A percentile compares a stretch with the other conserved stretches of the same genome.
Evolutionary conservation across 2,113 vertebrate species (phyloP).

Genomic region (Ciconia stormi): DNA sequence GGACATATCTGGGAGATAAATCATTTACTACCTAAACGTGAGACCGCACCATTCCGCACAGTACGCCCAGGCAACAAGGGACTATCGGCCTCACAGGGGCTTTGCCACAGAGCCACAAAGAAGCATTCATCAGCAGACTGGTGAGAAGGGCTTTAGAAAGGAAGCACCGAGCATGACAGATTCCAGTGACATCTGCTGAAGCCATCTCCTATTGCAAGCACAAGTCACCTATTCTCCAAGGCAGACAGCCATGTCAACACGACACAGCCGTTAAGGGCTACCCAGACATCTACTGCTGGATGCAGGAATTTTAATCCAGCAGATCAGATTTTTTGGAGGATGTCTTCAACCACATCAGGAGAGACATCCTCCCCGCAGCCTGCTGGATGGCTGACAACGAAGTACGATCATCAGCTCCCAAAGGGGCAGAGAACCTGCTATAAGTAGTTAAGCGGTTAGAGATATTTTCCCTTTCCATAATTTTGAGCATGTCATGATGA

Average conservation of each 20-base stretch:
- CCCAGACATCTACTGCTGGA: background rate
- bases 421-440: background rate
- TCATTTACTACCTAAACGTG: background rate
- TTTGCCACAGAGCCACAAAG: background rate
- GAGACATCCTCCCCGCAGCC: background rate
- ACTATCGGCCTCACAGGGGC: rapidly evolving
- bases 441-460: background rate
- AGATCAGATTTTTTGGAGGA: background rate
- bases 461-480: background rate
- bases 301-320: background rate
- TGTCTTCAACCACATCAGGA: background rate
- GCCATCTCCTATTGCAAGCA: background rate
- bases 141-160: background rate
- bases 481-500: background rate
- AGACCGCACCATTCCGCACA: background rate
- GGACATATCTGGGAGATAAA: background rate
- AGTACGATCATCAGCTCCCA: background rate
- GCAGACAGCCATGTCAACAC: background rate
- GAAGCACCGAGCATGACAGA: rapidly evolving
- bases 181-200: background rate
- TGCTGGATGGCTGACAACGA: background rate
- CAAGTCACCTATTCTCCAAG: rapidly evolving
- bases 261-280: background rate
- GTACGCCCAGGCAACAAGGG: background rate
- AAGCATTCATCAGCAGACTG: too few relatives aligned